Percentiles rank a stretch among this genome's conserved stretches.
phyloP scores from a whole-genome alignment of 2,113 vertebrate genomes.

The Rhombomys opimus region DNA sequence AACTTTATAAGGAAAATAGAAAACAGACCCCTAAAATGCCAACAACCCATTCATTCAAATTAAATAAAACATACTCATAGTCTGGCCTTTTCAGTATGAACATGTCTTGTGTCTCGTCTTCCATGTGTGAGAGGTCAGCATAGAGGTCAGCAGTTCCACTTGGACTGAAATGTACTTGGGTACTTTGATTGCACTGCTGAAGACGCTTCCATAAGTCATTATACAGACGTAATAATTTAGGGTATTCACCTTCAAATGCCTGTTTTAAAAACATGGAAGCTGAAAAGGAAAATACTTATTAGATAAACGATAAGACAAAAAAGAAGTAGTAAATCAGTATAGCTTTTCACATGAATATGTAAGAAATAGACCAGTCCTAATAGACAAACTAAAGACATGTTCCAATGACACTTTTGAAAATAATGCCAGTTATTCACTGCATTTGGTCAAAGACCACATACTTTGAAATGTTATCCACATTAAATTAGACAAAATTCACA shows the following conservation, averaged over 20 bases:
- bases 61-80: conserved; percentile 92
- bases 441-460: background rate
- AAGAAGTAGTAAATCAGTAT: conserved; percentile 14
- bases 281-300: conserved; percentile 79
- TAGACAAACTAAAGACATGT: background rate
- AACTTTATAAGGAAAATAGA: conserved; percentile 48
- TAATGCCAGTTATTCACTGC: background rate
- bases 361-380: background rate
- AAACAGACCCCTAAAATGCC: conserved; percentile 49
- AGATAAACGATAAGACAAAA: conserved; percentile 59
- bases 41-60: conserved; percentile 28
- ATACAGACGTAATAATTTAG: conserved; percentile 95
- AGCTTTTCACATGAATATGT: conserved; percentile 3
- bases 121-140: conserved; percentile 86
- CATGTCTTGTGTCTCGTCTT: conserved; percentile 91
- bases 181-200: conserved; percentile 94
- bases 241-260: conserved; percentile 98
- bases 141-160: conserved; percentile 87
- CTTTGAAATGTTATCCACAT: background rate
- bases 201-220: conserved; percentile 98
- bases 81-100: conserved; percentile 91
- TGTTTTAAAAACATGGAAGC: conserved; percentile 96
- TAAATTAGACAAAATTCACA: background rate
- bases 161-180: conserved; percentile 90
- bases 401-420: background rate